These are phyloP conservation scores for Noctua pronuba DNA, from an alignment of 2,888 invertebrate species.

Conservation along the genomic window DNA sequence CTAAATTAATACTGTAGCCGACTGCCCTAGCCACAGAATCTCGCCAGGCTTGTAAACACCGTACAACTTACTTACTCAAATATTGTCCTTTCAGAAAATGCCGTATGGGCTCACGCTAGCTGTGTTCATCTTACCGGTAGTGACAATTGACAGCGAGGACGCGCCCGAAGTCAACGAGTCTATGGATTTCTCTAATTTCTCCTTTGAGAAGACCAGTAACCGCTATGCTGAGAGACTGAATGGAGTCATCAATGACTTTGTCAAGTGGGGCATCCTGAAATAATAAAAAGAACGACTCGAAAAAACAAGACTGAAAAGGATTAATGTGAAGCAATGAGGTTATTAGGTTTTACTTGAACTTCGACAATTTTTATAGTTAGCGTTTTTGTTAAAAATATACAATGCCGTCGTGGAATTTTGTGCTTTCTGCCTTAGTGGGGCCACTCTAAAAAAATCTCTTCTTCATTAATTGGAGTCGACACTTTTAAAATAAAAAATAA, in stretches of 20 bases:
- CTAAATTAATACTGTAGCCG: neutral
- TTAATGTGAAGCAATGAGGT: neutral
- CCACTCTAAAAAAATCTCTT: too few relatives aligned
- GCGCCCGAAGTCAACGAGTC: slow-evolving; percentile 68
- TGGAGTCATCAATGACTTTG: slow-evolving; percentile 75
- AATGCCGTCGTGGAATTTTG: neutral
- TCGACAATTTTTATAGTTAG: neutral
- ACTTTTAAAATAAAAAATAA: too few relatives aligned
- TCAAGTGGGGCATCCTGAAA: slow-evolving; percentile 73
- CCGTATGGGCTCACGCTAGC: slow-evolving; percentile 72
- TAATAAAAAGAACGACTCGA: neutral
- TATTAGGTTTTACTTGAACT: neutral
- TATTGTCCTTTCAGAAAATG: slow-evolving; percentile 67
- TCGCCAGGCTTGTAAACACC: neutral
- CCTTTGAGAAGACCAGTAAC: slow-evolving; percentile 66
- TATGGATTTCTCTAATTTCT: slow-evolving; percentile 63
- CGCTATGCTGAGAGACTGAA: slow-evolving; percentile 74
- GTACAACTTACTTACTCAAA: neutral
- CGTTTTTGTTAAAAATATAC: neutral
- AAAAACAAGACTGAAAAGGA: neutral
- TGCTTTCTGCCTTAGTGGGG: too few relatives aligned
- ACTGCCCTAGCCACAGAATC: neutral
- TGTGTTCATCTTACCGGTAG: slow-evolving; percentile 71
- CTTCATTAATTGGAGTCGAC: too few relatives aligned
- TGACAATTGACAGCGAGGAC: slow-evolving; percentile 71